Conservation (phyloP, 1,140 invertebrate species). For the Bombus affinis region DNA sequence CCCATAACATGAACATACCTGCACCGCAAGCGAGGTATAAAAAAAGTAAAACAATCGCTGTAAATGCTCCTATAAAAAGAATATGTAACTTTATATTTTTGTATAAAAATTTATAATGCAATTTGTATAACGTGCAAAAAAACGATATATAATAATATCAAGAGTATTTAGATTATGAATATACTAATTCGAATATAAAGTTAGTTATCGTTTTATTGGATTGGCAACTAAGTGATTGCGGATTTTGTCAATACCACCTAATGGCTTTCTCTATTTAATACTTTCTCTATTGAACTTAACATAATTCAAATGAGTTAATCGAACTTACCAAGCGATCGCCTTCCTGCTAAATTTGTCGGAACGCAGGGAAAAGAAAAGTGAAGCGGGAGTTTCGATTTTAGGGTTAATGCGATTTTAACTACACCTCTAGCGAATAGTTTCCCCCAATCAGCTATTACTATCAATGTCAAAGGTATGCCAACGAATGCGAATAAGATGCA, state of each 20-base stretch:
- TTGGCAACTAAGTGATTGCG: no score
- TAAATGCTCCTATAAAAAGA: constrained; percentile 82
- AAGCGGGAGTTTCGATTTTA: constrained; percentile 68
- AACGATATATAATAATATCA: not conserved
- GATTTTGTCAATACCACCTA: no score
- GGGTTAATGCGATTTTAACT: constrained; percentile 65
- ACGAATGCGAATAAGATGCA: constrained; percentile 97
- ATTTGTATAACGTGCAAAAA: not conserved
- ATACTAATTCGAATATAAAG: not conserved
- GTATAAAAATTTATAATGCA: not conserved
- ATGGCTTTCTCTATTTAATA: no score
- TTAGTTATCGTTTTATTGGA: not conserved
- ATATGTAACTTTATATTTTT: not conserved
- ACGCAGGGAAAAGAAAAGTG: constrained; percentile 57
- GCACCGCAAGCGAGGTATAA: constrained; percentile 91
- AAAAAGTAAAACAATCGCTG: constrained; percentile 88
- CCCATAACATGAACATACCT: constrained; percentile 89
- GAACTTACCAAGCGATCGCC: constrained; percentile 71
- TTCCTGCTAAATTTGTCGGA: constrained; percentile 68
- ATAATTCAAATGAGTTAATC: not conserved
- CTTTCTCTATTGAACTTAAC: not conserved
- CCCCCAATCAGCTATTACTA: constrained; percentile 96
- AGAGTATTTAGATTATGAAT: not conserved
- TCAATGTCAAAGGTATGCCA: constrained; percentile 95
- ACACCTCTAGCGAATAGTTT: constrained; percentile 92